Base-by-base conservation (phyloP, 2,888 invertebrate genomes). In the Drosophila falleni region DNA sequence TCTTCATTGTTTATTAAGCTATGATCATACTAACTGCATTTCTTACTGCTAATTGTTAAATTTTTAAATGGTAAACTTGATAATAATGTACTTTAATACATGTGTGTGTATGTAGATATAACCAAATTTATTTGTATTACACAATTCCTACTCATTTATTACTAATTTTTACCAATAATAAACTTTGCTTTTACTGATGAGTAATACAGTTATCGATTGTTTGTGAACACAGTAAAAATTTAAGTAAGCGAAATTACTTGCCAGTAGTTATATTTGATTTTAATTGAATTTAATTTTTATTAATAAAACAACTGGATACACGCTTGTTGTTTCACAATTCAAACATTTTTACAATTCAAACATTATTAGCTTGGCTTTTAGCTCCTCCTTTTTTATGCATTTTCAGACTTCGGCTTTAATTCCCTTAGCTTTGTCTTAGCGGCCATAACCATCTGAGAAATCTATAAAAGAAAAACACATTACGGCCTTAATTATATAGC, bases 1-100 rank as follows among this genome's bases (percentile, higher is more conserved):
- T 59, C 46, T 42, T n/a, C 10, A 29, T 54, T 1, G 47, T 8
- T 13, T n/a, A 47, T 29, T 54, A 35, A 66, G 54, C 35, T 62
- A 16, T 29, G 31, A 61, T 42, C 23, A 35, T 41, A 53, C 42
- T 23, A 16, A 11, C 5, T 16, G 23, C 8, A 16, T 8, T 15
- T 15, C 15, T 19, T 8, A 29, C 19, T 33, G 5, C 19, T 10
- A n/a, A 11, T 16, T 15, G 0, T n/a, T 8, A 2, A 26, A 23
- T 23, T 8, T 6, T 26, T 19, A n/a, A 6, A n/a, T 1, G 1
- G 8, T 8, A 23, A 8, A 23, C 23, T n/a, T 13, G 0, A 44
- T 23, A 13, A 44, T n/a, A 44, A 8, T 6, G 6, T 3, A n/a
- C 26, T 44, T 44, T 2, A 26, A 26, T 1, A 23, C 1, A 26